Evolutionary conservation across 2,797 vertebrate genomes (phyloP).

Genomic region (Lerista edwardsae): DNA sequence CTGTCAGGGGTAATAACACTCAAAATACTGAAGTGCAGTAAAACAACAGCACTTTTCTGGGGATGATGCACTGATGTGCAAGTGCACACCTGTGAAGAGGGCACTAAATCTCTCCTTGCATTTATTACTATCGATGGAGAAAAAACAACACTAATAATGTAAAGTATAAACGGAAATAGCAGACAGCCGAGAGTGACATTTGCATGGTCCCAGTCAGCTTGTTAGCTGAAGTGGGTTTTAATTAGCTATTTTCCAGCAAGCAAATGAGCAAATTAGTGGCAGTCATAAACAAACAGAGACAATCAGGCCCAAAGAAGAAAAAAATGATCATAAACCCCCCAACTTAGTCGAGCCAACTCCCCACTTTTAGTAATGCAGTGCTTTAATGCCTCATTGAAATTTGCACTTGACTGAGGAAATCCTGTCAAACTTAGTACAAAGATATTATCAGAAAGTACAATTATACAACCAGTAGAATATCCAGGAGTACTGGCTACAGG

Average conservation of each 20-base stretch:
- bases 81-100: conserved; percentile 82
- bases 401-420: conserved; percentile 48
- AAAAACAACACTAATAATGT: conserved; percentile 85
- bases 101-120: conserved; percentile 77
- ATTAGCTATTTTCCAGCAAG: conserved; percentile 99
- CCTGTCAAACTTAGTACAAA: not conserved
- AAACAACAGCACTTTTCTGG: conserved; percentile 74
- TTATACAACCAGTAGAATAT: not conserved
- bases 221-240: conserved; percentile 99
- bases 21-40: conserved; percentile 77
- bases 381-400: conserved; percentile 62
- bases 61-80: conserved; percentile 74
- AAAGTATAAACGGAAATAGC: conserved; percentile 88
- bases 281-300: conserved; percentile 93
- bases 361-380: conserved; percentile 62
- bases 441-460: not conserved
- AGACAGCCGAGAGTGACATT: conserved; percentile 90
- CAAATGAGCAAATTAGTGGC: conserved; percentile 96
- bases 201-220: conserved; percentile 96
- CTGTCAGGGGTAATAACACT: conserved; percentile 84
- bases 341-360: conserved; percentile 67
- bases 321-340: conserved; percentile 20
- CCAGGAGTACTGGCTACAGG: not conserved
- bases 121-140: conserved; percentile 81
- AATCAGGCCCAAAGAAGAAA: conserved; percentile 85